Evolutionary conservation across 2,113 vertebrate genomes (phyloP), one percentile per base, ranked within the genome.

Genomic region (Struthidea cinerea): DNA sequence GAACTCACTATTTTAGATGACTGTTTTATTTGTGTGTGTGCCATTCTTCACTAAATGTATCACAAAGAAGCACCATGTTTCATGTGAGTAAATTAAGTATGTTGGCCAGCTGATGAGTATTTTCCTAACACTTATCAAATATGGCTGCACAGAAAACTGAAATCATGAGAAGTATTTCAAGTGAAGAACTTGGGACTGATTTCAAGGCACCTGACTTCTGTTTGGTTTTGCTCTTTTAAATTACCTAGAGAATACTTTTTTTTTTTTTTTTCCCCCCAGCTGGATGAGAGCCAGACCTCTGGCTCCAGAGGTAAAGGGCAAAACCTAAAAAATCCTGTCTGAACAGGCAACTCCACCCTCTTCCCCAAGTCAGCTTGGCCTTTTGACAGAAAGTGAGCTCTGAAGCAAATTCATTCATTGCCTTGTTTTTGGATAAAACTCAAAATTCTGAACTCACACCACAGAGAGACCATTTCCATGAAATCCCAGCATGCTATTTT

Each of bases 231-330:
- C 90, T 97, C 92, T 96, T 97, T 97, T 95, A 98, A 98, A 98
- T 98, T 98, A 96, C 97, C 96, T 96, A 98, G 97, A 97, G 98
- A 97, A 98, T 96, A 93, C 96, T 41, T 49, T 64, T 98, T 96
- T 94, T 97, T 92, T 97, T 96, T 88, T 95, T 93, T 61, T 92
- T 93, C 96, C 90, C 55, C 89, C 89, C 37, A 46, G 93, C 96
- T 98, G 98, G 98, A 97, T 83, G 70, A 41, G 81, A 96, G 98
- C 98, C 98, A 98, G 98, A 97, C 97, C 98, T 97, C 98, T 98
- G 98, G 98, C 98, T 98, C 98, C 98, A 98, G 98, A 98, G 97
- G 98, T 98, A 98, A 98, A 98, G 97, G 98, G 98, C 97, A 98
- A 97, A 97, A 98, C 92, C 97, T 97, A 97, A 98, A 98, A 94